Conservation (phyloP, 2,888 invertebrate genomes). For the Deilephila porcellus region DNA sequence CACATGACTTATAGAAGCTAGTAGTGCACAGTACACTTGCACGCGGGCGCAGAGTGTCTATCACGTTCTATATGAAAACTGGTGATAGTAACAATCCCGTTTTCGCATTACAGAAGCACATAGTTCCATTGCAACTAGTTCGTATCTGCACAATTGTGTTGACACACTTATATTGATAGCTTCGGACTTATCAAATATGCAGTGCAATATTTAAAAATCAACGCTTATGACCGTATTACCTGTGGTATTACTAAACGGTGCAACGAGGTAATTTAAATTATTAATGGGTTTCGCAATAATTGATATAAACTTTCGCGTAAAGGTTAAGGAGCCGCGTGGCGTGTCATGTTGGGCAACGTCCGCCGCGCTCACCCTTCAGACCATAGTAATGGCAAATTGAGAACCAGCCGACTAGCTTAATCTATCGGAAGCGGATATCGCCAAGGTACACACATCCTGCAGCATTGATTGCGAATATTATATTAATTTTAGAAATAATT, state of each 20-base stretch:
- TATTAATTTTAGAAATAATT: background rate
- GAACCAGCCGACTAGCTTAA: background rate
- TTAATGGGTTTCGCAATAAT: background rate
- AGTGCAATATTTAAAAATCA: background rate
- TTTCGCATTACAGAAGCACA: background rate
- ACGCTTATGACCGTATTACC: background rate
- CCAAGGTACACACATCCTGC: background rate
- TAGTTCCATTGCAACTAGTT: background rate
- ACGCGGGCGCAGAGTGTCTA: background rate
- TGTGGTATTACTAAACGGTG: constrained; percentile 6
- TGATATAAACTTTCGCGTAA: constrained; percentile 2
- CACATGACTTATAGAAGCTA: too few relatives aligned
- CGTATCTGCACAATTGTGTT: background rate
- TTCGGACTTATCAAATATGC: background rate
- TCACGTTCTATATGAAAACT: background rate
- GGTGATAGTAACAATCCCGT: background rate
- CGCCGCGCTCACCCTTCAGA: constrained; percentile 11
- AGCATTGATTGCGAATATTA: background rate
- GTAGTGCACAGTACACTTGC: background rate
- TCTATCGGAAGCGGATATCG: constrained; percentile 21
- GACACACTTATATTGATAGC: background rate
- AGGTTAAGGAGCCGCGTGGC: background rate
- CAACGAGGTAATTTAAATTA: constrained; percentile 8
- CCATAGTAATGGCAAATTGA: background rate
- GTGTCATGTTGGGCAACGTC: constrained; percentile 2